These are phyloP conservation scores for Seira musarum DNA, from an alignment of 2,888 invertebrate genomes.

Conservation along the genomic window DNA sequence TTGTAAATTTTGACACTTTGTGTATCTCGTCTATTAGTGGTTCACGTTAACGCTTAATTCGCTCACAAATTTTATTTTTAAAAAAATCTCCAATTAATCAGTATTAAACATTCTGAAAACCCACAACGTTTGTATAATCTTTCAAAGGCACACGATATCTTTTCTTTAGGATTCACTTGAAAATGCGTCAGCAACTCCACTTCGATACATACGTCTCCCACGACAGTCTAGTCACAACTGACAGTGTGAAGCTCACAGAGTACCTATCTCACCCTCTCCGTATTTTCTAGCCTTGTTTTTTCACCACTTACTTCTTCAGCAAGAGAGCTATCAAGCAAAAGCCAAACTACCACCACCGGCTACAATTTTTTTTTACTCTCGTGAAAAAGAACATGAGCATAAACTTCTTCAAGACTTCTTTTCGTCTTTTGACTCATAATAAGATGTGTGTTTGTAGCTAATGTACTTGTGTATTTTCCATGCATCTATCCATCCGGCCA, in stretches of 20 bases:
- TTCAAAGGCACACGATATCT: neutral
- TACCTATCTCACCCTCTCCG: conserved; percentile 23
- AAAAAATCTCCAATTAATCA: too few relatives aligned
- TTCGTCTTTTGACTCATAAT: neutral
- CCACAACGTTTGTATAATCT: too few relatives aligned
- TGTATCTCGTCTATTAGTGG: too few relatives aligned
- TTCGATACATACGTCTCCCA: conserved; percentile 43
- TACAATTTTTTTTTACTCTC: neutral
- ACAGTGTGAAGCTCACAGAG: conserved; percentile 36
- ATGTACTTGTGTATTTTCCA: neutral
- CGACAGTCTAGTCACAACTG: conserved; percentile 60
- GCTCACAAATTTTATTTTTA: too few relatives aligned
- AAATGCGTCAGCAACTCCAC: conserved; percentile 20
- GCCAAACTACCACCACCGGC: neutral
- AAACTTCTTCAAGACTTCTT: neutral
- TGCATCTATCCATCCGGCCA: conserved; percentile 47
- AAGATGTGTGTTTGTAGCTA: neutral
- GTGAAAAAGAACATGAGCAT: neutral
- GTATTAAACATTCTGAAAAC: too few relatives aligned
- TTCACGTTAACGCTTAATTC: too few relatives aligned
- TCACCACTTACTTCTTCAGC: neutral
- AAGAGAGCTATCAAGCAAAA: neutral
- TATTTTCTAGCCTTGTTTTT: conserved; percentile 9
- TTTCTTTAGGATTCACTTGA: neutral
- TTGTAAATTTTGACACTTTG: too few relatives aligned